Base-by-base conservation (phyloP, 2,113 vertebrate genomes). In the Tyrannus savana region DNA sequence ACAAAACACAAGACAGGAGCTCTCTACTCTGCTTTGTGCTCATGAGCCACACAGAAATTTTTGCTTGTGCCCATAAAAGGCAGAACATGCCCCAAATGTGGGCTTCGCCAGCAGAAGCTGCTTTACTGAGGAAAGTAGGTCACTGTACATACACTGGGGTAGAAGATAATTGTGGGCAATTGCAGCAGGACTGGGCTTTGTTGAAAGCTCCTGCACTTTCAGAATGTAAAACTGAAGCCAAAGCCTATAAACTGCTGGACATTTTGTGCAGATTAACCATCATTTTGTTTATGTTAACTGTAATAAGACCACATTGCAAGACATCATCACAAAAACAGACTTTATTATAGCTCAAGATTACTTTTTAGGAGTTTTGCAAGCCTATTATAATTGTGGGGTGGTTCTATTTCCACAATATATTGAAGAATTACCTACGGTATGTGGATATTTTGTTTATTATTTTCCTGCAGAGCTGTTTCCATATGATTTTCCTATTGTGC, bases 151-250 rank as follows among this genome's bases (percentile, higher is more conserved):
- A 69, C 33, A 58, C 30, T 79, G 52, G 77, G 24, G 47, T 21
- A 31, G 30, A 71, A 64, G 33, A 66, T 52, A 81, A 91, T 71
- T 47, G 72, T 47, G 74, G 62, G 64, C 85, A 96, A 89, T 6
- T 83, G 44, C 24, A 96, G 62, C 47, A 93, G 33, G 30, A 41
- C 1, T 91, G 74, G 84, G 37, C 50, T 68, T 91, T 81, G 79
- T 74, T 75, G 78, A 91, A 95, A 84, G 60, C 49, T 93, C 55
- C 82, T 93, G 63, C 60, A 78, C 87, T 16, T 90, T 94, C 75
- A 93, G 69, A 96, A 89, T 68, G 42, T 59, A 96, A 97, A 96
- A 74, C 23, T 74, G 30, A 87, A 92, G 78, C 71, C 87, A 97
- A 95, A 82, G 18, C 23, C 59, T 69, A 82, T 96, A 94, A 97